A percentile compares a stretch with the other conserved stretches of the same genome.
phyloP scores from a whole-genome alignment of 1,140 invertebrate genomes.

The Zophobas morio region DNA sequence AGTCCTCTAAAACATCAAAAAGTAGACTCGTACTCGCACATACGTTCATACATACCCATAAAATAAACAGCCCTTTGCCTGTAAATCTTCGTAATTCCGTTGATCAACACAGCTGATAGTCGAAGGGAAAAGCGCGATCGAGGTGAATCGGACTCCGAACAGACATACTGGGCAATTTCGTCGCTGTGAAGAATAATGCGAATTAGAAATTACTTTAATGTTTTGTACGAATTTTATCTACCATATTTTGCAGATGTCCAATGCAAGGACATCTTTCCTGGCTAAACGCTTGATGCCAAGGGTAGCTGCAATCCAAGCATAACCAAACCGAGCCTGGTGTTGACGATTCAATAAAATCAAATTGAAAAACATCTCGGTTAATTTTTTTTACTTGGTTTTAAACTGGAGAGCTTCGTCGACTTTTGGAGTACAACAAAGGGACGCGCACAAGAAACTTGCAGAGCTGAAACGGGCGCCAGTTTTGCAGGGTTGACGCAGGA shows the following conservation, averaged over 20 bases:
- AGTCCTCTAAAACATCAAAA: constrained; percentile 4
- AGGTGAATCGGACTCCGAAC: constrained; percentile 8
- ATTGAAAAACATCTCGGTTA: constrained; percentile 43
- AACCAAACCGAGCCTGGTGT: constrained; percentile 27
- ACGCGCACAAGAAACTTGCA: no score
- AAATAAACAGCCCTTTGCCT: not conserved
- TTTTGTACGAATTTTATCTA: constrained; percentile 1
- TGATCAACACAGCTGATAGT: constrained; percentile 3
- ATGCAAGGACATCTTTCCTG: constrained; percentile 9
- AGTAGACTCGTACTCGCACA: not conserved
- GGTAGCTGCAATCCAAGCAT: constrained; percentile 33
- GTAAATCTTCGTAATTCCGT: constrained; percentile 1
- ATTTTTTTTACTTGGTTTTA: no score
- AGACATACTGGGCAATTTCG: constrained; percentile 4
- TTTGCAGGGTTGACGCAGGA: no score
- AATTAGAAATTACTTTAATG: not conserved
- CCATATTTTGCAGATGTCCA: constrained; percentile 32
- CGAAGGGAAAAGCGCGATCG: constrained; percentile 3
- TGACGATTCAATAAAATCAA: constrained; percentile 38
- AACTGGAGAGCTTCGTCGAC: no score
- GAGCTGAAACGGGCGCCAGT: no score
- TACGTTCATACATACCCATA: not conserved
- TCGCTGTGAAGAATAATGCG: not conserved
- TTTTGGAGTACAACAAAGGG: no score
- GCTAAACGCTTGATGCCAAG: constrained; percentile 12